Evolutionary conservation across 30 jellyfish, hydroid and myxozoan genomes (phyloP), one percentile per base, ranked within the genome.

Genomic region (Hydractinia symbiolongicarpus): DNA sequence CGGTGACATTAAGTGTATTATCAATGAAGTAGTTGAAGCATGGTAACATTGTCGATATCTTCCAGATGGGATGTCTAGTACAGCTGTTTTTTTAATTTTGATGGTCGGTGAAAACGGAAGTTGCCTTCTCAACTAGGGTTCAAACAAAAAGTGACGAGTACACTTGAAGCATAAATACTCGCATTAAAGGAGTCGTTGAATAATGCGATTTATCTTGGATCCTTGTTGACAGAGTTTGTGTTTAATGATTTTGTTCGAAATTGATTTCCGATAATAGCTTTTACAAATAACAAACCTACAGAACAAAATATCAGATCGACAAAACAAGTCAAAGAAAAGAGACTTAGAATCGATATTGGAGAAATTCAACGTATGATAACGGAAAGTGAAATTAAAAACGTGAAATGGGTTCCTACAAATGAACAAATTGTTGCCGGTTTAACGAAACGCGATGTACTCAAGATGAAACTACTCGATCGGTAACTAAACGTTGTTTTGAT

Each of bases 131-230:
- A 57, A 70, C 49, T 70, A 57, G 79, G 79, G 79, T 17, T 70
- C 79, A 70, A 17, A 70, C 79, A 57, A 17, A 70, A 70, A 70
- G 79, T 70, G 21, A 17, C 79, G 14, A 70, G 79, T 70, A 70
- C 79, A 14, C 79, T 70, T 70, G 79, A 70, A 14, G 79, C 79
- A 4, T 54, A 70, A 70, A 14, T 70, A 17, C 79, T 70, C 49
- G 79, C 79, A 4, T 70, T 70, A 57, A 70, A 70, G 49, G 79
- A 70, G 14, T 54, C 79, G 49, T 70, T 70, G 79, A 70, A 70
- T 17, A 70, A 70, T 70, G 5, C 79, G 67, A 70, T 70, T 5
- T 70, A 70, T 17, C 79, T 70, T 70, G 79, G 79, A 5, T 70
- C 79, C 7, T 70, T 70, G 67, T 70, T 70, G 14, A 70, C 79